These are phyloP conservation scores for Cottus gobio DNA, from an alignment of 2,113 vertebrate species.

Conservation along the genomic window DNA sequence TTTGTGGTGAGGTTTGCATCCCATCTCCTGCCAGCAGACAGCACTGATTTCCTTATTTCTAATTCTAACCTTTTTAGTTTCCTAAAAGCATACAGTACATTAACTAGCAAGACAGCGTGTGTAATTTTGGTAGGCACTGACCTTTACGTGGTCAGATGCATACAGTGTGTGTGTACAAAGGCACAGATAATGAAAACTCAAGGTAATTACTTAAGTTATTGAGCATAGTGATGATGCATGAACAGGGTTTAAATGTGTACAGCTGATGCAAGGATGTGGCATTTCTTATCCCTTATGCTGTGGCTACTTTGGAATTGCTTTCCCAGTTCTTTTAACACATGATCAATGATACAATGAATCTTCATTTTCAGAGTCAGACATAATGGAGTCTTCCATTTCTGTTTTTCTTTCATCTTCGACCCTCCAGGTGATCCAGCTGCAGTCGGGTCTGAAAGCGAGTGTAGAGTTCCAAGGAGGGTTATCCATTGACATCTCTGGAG, in stretches of 20 bases:
- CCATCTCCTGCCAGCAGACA: neutral
- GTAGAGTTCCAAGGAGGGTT: slow-evolving; percentile 90
- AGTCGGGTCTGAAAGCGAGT: slow-evolving; percentile 89
- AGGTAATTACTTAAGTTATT: slow-evolving; percentile 11
- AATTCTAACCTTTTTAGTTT: neutral
- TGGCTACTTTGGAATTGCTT: slow-evolving; percentile 3
- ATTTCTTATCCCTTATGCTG: neutral
- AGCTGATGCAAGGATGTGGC: slow-evolving; percentile 6
- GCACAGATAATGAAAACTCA: neutral
- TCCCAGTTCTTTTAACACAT: neutral
- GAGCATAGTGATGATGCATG: neutral
- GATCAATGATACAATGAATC: neutral
- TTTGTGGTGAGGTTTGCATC: neutral
- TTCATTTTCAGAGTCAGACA: neutral
- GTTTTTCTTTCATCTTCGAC: neutral
- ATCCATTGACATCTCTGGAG: slow-evolving; percentile 95
- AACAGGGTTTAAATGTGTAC: neutral
- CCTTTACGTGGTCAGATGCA: neutral
- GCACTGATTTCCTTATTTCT: neutral
- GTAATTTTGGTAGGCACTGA: neutral
- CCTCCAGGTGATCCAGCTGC: slow-evolving; percentile 89
- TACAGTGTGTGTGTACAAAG: neutral
- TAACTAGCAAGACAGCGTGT: no score
- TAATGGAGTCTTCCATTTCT: neutral
- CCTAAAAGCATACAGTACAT: neutral